Evolutionary conservation across 2,113 vertebrate species (phyloP).

Genomic region (Acinonyx jubatus): DNA sequence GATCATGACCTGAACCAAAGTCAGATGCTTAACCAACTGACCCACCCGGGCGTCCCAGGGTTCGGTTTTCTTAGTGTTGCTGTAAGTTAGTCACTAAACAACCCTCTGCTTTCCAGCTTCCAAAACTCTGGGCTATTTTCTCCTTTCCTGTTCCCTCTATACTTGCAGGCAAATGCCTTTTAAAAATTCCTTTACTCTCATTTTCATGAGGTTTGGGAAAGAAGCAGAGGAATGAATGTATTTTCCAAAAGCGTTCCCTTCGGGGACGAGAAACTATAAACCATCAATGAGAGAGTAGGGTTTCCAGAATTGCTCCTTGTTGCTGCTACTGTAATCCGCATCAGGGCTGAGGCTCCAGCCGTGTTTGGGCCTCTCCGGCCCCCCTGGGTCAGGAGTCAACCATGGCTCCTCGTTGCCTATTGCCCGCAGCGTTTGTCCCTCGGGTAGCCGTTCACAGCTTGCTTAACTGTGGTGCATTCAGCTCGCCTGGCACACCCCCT

Average conservation of each 20-base stretch:
- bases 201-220: background rate
- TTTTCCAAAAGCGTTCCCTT: background rate
- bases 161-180: background rate
- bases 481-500: background rate
- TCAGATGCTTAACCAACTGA: too few relatives aligned
- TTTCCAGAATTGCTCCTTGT: background rate
- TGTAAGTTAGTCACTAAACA: background rate
- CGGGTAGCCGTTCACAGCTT: background rate
- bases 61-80: background rate
- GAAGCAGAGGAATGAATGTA: background rate
- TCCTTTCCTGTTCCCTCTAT: background rate
- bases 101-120: background rate
- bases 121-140: background rate
- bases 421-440: background rate
- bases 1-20: too few relatives aligned
- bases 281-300: background rate
- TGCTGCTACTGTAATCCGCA: background rate
- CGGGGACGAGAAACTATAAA: background rate
- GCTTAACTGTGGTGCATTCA: background rate
- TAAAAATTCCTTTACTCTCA: background rate
- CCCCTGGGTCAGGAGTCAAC: background rate
- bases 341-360: background rate
- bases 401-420: background rate
- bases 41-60: background rate
- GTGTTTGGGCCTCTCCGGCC: background rate